A percentile compares a stretch with the other conserved stretches of the same genome.
Evolutionary conservation across 2,797 vertebrate genomes (phyloP).

Genomic region (Stomatorhinus walkeri): DNA sequence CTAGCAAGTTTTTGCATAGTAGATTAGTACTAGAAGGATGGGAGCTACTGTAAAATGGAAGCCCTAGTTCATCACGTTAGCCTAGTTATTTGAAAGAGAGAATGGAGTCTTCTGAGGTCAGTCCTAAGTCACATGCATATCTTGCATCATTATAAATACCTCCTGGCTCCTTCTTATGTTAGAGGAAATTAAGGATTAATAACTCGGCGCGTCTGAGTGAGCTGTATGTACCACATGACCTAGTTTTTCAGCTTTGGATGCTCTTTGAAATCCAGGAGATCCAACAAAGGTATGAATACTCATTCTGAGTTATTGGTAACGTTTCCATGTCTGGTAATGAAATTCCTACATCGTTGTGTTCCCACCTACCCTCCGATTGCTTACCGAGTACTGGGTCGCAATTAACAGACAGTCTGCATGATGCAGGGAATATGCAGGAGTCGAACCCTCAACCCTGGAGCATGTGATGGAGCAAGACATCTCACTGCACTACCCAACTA

Average conservation of each 20-base stretch:
- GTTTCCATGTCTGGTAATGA: not conserved
- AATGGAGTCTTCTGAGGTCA: not conserved
- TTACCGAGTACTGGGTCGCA: not conserved
- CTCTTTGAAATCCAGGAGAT: not conserved
- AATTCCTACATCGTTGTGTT: not conserved
- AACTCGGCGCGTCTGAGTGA: not conserved
- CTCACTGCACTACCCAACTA: not conserved
- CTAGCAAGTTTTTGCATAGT: conserved; percentile 29
- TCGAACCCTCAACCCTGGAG: not conserved
- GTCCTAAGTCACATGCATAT: not conserved
- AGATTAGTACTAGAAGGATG: conserved; percentile 47
- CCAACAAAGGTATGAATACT: not conserved
- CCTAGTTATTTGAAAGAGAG: conserved; percentile 59
- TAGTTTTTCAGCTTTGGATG: not conserved
- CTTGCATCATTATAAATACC: not conserved
- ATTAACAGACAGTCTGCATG: not conserved
- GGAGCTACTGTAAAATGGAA: conserved; percentile 40
- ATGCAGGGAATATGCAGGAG: not conserved
- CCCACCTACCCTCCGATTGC: not conserved
- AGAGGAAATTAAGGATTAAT: not conserved
- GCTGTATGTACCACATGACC: not conserved
- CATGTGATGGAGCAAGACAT: not conserved
- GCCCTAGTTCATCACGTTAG: conserved; percentile 65
- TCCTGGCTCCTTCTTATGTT: not conserved
- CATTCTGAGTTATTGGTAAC: not conserved